Evolutionary conservation across 2,797 vertebrate species (phyloP), one percentile per base, ranked within the genome.

Genomic region (Mastacembelus armatus): DNA sequence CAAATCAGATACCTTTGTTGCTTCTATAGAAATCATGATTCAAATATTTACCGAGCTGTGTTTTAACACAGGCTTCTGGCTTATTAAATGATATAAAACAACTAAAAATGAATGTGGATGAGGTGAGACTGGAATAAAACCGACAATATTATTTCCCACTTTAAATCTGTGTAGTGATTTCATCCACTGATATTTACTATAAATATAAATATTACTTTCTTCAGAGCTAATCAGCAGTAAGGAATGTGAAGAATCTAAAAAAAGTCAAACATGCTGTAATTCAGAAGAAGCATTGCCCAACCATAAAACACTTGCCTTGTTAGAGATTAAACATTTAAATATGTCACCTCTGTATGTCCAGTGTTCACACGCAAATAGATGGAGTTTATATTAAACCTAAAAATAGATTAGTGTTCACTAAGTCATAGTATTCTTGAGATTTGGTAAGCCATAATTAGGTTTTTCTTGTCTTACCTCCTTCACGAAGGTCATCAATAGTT

Each of bases 401-500:
- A 89, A 88, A 85, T 80, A 85, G 82, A 68, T 65, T 18, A 19
- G 22, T 9, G 22, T 32, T 67, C 38, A 69, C 36, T 51, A 49
- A 64, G 67, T 51, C 47, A 30, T 14, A 5, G 57, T 78, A 83
- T 88, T 86, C 83, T 81, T 77, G 26, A 83, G 68, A 88, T 86
- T 78, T 78, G 19, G 57, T 58, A 76, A 78, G 82, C 71, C 81
- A 86, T 78, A 85, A 81, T 88, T 86, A 89, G 85, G 42, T 58
- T 66, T 62, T 44, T 75, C 78, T 83, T 48, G 65, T 77, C 76
- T 78, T 67, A 68, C 57, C 71, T 80, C 71, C 56, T 26, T 36
- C 78, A 57, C 7, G 58, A 80, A 80, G 88, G 82, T 88, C 89
- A 68, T 68, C 49, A 73, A 88, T 89, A 81, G 79, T 77, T 93